Evolutionary conservation across 1,140 invertebrate species (phyloP), one percentile per base, ranked within the genome.

Genomic region (Drosophila sechellia): DNA sequence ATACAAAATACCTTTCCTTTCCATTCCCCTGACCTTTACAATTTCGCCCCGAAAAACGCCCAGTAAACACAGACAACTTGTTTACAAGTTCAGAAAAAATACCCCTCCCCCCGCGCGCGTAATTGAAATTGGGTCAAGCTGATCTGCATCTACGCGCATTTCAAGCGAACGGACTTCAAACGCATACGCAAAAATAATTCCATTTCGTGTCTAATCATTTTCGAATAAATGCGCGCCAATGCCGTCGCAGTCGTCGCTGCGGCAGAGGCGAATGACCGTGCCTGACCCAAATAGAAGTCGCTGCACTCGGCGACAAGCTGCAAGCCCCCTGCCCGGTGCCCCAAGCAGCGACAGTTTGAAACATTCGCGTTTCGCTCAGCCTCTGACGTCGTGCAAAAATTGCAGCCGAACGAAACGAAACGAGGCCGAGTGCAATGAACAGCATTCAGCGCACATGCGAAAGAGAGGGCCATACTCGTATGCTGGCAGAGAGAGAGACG

Each of bases 201-300:
- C 55, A 40, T 43, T 64, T 61, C 50, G 66, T 71, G 60, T 45
- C 84, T 90, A 85, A 85, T 90, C 68, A 80, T 86, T 77, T 85
- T 80, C 64, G 80, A 90, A 85, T 75, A 84, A 87, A 79, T 73
- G 70, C 83, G 71, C 83, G 71, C 75, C 84, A 89, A 89, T 86
- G 85, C 84, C 64, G 80, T 52, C 57, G 77, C 39, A 49, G 48
- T 50, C 48, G 48, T 15, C 25, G 48, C 27, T 50, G 48, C 40
- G 25, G 52, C 78, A 55, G 31, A 86, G 90, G 92, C 92, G 92
- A 93, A 93, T 92, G 92, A 93, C 92, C 92, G 92, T 92, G 91
- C 92, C 86, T 92, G 92, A 93, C 92, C 92, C 83, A 92, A 84
- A 91, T 93, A 90, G 60, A 77, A 89, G 92, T 93, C 92, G 91